Conservation (phyloP, 2,888 invertebrate genomes). For the Sphecodes monilicornis region DNA sequence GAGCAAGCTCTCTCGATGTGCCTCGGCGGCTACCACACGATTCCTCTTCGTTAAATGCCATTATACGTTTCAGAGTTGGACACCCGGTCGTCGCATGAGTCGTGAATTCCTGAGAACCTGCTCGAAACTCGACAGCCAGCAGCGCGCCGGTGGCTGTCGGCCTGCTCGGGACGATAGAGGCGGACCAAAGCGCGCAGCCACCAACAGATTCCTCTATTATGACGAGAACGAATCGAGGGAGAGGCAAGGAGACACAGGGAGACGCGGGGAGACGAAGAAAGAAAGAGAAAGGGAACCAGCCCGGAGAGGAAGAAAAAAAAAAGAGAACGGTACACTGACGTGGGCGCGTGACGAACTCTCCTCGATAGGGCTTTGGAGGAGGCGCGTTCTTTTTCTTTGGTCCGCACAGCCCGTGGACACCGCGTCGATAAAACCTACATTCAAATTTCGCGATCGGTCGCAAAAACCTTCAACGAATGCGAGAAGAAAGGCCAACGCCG, state of each 20-base stretch:
- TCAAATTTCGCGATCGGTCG: background rate
- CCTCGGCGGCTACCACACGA: slow-evolving; percentile 60
- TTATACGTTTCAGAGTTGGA: slow-evolving; percentile 81
- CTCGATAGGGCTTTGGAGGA: slow-evolving; percentile 51
- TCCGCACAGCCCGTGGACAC: background rate
- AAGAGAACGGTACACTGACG: slow-evolving; percentile 49
- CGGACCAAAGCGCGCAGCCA: slow-evolving; percentile 58
- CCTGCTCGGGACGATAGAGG: slow-evolving; percentile 63
- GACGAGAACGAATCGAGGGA: slow-evolving; percentile 56
- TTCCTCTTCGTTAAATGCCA: slow-evolving; percentile 80
- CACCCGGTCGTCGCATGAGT: slow-evolving; percentile 80
- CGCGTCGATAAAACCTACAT: slow-evolving; percentile 10
- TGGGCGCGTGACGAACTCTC: slow-evolving; percentile 64
- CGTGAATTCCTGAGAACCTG: slow-evolving; percentile 82
- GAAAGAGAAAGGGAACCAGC: background rate
- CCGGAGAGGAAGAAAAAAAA: slow-evolving; percentile 35
- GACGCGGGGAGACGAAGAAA: slow-evolving; percentile 20
- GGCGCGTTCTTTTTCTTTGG: background rate
- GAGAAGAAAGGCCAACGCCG: background rate
- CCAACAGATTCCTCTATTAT: slow-evolving; percentile 68
- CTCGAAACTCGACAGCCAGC: slow-evolving; percentile 62
- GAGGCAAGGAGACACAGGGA: slow-evolving; percentile 34
- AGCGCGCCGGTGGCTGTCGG: slow-evolving; percentile 50
- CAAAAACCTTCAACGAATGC: background rate
- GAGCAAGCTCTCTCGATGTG: slow-evolving; percentile 67